Evolutionary conservation across 2,797 vertebrate genomes (phyloP).

Genomic region (Natrix natrix): DNA sequence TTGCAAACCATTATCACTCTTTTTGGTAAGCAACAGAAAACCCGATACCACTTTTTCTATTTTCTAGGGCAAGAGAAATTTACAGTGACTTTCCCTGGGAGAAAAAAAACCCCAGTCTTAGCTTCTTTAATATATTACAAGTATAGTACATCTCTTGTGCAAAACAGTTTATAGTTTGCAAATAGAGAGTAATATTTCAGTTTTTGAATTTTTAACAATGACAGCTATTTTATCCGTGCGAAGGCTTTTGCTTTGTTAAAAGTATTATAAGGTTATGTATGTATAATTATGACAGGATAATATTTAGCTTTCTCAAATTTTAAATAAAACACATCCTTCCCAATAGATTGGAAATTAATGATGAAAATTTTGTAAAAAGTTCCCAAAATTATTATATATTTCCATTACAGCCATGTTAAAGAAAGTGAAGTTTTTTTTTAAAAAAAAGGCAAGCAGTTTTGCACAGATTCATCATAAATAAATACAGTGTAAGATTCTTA

Average conservation of each 20-base stretch:
- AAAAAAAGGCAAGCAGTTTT: not conserved
- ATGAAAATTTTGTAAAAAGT: not conserved
- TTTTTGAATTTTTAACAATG: not conserved
- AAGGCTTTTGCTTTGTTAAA: not conserved
- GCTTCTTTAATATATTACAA: not conserved
- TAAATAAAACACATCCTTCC: not conserved
- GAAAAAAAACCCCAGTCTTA: not conserved
- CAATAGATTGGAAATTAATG: not conserved
- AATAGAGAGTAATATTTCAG: not conserved
- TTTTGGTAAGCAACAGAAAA: not conserved
- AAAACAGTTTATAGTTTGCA: not conserved
- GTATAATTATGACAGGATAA: not conserved
- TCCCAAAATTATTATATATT: not conserved
- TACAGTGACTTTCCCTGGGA: not conserved
- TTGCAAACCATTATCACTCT: not conserved
- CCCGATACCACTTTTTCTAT: not conserved
- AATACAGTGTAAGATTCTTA: not conserved
- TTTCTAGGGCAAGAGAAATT: not conserved
- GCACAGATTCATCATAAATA: not conserved
- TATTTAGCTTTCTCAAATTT: not conserved
- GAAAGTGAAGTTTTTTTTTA: not conserved
- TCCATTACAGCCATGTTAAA: not conserved
- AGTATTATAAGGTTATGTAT: not conserved
- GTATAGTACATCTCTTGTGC: not conserved
- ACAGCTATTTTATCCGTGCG: not conserved